Evolutionary conservation across 2,888 invertebrate genomes (phyloP).

Genomic region (Drosophila pegasa): DNA sequence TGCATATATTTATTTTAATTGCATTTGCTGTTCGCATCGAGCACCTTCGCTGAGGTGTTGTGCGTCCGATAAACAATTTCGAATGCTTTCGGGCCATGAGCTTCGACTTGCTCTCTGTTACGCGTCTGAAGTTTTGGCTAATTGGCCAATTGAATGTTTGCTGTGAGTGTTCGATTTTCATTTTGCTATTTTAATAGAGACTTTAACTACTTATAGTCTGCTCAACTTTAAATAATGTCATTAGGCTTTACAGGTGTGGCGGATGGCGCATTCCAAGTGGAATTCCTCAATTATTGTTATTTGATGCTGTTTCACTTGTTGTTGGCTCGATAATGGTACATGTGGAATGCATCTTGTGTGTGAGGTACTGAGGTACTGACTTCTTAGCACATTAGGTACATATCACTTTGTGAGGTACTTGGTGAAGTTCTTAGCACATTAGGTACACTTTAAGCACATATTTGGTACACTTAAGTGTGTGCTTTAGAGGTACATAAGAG

Average conservation of each 20-base stretch:
- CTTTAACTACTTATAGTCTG: background rate
- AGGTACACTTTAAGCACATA: too few relatives aligned
- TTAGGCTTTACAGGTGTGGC: background rate
- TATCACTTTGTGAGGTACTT: too few relatives aligned
- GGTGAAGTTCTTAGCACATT: too few relatives aligned
- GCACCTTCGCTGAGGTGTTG: constrained; percentile 31
- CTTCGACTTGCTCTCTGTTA: constrained; percentile 21
- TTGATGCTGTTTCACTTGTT: background rate
- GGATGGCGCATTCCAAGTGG: background rate
- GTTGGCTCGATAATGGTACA: background rate
- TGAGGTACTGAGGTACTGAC: too few relatives aligned
- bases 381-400: too few relatives aligned
- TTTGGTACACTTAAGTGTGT: background rate
- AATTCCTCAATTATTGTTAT: background rate
- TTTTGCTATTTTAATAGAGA: constrained; percentile 1
- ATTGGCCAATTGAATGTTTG: constrained; percentile 50
- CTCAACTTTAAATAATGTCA: background rate
- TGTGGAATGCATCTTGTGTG: background rate
- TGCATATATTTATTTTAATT: constrained; percentile 77
- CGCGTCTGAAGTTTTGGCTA: constrained; percentile 40
- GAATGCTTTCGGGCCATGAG: constrained; percentile 9
- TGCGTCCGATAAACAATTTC: constrained; percentile 28
- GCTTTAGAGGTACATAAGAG: too few relatives aligned
- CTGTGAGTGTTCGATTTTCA: background rate
- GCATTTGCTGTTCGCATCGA: constrained; percentile 51